Evolutionary conservation across 2,113 vertebrate species (phyloP).

Genomic region (Platycercus adscitus): DNA sequence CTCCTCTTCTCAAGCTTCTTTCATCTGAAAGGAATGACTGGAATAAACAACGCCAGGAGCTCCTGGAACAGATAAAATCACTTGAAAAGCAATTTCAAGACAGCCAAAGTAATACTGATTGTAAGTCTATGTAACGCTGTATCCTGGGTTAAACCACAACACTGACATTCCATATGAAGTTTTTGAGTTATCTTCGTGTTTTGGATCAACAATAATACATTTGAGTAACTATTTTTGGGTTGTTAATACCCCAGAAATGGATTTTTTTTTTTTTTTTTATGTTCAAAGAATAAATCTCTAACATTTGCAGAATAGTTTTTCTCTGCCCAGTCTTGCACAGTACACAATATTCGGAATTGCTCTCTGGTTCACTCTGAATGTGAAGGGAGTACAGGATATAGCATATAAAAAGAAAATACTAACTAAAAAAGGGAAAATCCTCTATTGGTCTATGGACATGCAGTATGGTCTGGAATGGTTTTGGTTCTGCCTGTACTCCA

Average conservation of each 20-base stretch:
- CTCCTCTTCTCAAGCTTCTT: slow-evolving; percentile 78
- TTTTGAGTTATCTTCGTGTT: neutral
- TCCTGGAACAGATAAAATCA: slow-evolving; percentile 71
- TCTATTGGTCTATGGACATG: neutral
- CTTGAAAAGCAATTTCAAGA: slow-evolving; percentile 85
- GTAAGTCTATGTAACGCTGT: slow-evolving; percentile 70
- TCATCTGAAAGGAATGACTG: slow-evolving; percentile 81
- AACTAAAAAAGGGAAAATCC: neutral
- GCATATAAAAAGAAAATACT: neutral
- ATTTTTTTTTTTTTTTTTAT: neutral
- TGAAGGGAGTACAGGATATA: neutral
- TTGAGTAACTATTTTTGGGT: neutral
- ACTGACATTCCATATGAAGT: neutral
- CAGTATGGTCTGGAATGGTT: neutral
- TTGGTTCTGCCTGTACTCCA: neutral
- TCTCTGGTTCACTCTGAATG: neutral
- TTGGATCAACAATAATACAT: neutral
- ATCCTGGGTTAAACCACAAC: neutral
- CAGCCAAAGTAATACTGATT: slow-evolving; percentile 67
- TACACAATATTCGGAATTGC: neutral
- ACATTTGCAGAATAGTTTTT: neutral
- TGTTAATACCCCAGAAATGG: neutral
- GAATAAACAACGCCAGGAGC: slow-evolving; percentile 76
- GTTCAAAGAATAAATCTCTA: neutral
- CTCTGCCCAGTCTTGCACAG: neutral